Base-by-base conservation (phyloP, 2,113 vertebrate species). In the Grus americana region DNA sequence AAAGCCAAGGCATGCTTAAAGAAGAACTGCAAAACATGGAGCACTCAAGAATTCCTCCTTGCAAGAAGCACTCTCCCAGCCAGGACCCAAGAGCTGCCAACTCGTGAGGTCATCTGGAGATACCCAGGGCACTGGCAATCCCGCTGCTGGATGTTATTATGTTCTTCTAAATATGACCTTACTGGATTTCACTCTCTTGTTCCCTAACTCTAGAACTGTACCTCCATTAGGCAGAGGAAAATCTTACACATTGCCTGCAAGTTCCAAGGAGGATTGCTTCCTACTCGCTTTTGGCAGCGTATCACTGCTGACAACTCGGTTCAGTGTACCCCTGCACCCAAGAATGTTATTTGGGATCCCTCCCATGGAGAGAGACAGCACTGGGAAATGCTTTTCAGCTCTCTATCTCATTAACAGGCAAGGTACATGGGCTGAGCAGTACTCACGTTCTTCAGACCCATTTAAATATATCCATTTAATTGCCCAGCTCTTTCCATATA, bases 111-210 rank as follows among this genome's bases (percentile, higher is more conserved):
- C 38, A 34, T 9, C 42, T 67, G 57, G 40, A 88, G 47, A 23
- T 30, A 32, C 34, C 57, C 75, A 74, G 57, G 65, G 49, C 66
- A 40, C 4, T 14, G 52, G 58, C 29, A 42, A 59, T 15, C 15
- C 76, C 26, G 8, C 42, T 62, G 38, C 49, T 26, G 34, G 42
- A 40, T 15, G 8, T 40, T n/a, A 10, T 1, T 32, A 11, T 1
- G 4, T 34, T 59, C 34, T 40, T 46, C 42, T 38, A 42, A 55
- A 55, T 0, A 10, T 10, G n/a, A 82, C 36, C 9, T 0, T 1
- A 3, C 58, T 32, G 46, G 30, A 82, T 36, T 68, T 66, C 30
- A 30, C 19, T 62, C 71, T 16, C 3, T 29, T 29, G 11, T 23
- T 86, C 38, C 30, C 59, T 27, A 47, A 63, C 47, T 67, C 74